phyloP scores from a whole-genome alignment of 1,140 invertebrate genomes.

The Leptestheria dahalacensis region DNA sequence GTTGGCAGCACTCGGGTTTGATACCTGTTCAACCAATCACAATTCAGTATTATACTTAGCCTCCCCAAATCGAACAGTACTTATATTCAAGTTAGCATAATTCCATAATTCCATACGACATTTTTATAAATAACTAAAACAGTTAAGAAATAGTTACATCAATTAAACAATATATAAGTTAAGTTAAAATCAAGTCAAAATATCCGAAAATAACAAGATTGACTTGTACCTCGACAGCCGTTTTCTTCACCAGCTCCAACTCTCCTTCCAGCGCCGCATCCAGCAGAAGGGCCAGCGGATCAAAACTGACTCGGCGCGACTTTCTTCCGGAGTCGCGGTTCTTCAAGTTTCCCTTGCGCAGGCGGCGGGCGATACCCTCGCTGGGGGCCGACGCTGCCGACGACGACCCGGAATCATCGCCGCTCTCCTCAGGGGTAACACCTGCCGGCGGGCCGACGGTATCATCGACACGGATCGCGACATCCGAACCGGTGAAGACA shows the following conservation, averaged over 20 bases:
- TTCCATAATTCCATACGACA: no score
- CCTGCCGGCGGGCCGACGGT: background rate
- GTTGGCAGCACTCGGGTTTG: conserved; percentile 86
- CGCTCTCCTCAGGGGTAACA: background rate
- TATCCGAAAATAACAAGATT: background rate
- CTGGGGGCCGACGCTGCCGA: conserved; percentile 20
- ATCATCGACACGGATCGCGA: background rate
- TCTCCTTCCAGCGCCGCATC: conserved; percentile 97
- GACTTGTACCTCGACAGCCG: conserved; percentile 63
- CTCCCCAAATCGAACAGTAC: no score
- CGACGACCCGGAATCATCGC: background rate
- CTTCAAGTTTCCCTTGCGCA: conserved; percentile 57
- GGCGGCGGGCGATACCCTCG: conserved; percentile 37
- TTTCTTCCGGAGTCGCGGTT: conserved; percentile 22
- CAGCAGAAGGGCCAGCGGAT: conserved; percentile 80
- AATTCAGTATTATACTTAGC: no score
- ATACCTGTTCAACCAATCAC: conserved; percentile 26
- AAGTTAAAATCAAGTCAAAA: no score
- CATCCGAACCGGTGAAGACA: background rate
- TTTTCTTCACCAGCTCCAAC: conserved; percentile 88
- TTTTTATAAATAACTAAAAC: no score
- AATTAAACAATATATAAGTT: no score
- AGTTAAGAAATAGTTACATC: no score
- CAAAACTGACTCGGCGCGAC: conserved; percentile 75
- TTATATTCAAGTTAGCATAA: no score